A percentile compares a stretch with the other conserved stretches of the same genome.
phyloP scores from a whole-genome alignment of 2,888 invertebrate species.

The Heliconius ismenius region DNA sequence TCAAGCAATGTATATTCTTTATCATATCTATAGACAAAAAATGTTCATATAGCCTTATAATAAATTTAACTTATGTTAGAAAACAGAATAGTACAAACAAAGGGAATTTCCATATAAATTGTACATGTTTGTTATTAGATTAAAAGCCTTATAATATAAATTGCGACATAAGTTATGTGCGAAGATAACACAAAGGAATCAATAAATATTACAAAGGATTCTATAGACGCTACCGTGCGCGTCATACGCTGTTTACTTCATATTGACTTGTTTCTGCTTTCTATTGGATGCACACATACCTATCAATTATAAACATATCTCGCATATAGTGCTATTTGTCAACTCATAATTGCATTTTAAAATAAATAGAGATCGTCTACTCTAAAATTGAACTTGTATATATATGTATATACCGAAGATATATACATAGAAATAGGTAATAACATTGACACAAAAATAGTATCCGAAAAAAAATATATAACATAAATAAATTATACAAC shows the following conservation, averaged over 20 bases:
- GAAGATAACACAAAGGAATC: conserved; percentile 18
- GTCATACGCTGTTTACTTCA: conserved; percentile 19
- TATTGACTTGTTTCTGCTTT: neutral
- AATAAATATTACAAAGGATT: conserved; percentile 25
- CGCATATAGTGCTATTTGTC: neutral
- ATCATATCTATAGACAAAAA: neutral
- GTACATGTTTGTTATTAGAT: conserved; percentile 3
- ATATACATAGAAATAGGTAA: too few relatives aligned
- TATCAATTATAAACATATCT: neutral
- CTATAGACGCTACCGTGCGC: conserved; percentile 3
- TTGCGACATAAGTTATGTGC: neutral
- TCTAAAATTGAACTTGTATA: too few relatives aligned
- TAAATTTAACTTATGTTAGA: neutral
- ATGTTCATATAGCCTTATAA: neutral
- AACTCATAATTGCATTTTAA: conserved; percentile 1
- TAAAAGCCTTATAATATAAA: neutral
- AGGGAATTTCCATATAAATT: conserved; percentile 9
- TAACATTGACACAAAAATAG: too few relatives aligned
- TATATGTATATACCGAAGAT: too few relatives aligned
- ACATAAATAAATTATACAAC: too few relatives aligned
- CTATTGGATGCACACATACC: neutral
- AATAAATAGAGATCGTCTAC: neutral
- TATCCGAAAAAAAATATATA: too few relatives aligned
- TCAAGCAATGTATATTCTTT: neutral
- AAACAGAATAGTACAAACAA: neutral